phyloP scores from a whole-genome alignment of 2,888 invertebrate species.

The Sinopyrophorus schimmeli region DNA sequence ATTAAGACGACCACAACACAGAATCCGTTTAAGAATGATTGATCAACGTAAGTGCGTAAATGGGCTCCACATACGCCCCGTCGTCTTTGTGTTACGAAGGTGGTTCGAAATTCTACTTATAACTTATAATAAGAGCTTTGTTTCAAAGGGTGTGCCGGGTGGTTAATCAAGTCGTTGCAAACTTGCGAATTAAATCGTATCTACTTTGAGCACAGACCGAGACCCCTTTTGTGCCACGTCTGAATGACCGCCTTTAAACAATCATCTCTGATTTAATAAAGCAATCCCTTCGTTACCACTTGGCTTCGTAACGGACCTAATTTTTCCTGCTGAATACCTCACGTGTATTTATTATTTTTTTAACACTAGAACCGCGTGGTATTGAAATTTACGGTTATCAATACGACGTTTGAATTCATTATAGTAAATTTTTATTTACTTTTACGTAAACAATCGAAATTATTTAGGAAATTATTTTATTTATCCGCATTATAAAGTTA shows the following conservation, averaged over 20 bases:
- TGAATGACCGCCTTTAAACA: conserved; percentile 49
- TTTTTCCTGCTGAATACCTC: too few species aligned
- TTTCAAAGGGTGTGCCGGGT: conserved; percentile 39
- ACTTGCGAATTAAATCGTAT: conserved; percentile 45
- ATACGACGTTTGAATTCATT: too few species aligned
- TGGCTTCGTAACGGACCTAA: too few species aligned
- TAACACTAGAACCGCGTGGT: too few species aligned
- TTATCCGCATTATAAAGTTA: too few species aligned
- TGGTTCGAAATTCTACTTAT: conserved; percentile 28
- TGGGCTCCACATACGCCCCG: conserved; percentile 10
- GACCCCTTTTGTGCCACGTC: conserved; percentile 37
- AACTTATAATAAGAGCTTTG: conserved; percentile 38
- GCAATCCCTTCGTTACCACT: too few species aligned
- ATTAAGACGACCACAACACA: conserved; percentile 13
- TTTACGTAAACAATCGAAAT: too few species aligned
- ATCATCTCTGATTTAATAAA: conserved; percentile 34
- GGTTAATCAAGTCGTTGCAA: conserved; percentile 45
- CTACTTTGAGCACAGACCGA: conserved; percentile 39
- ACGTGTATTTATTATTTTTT: too few species aligned
- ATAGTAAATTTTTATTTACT: too few species aligned
- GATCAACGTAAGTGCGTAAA: conserved; percentile 18
- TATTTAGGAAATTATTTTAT: too few species aligned
- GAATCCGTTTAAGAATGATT: conserved; percentile 23
- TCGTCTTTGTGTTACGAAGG: conserved; percentile 21
- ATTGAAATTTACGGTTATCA: too few species aligned